These are phyloP conservation scores for Sebastes cheni DNA, from an alignment of 2,797 vertebrate species.

Conservation along the genomic window DNA sequence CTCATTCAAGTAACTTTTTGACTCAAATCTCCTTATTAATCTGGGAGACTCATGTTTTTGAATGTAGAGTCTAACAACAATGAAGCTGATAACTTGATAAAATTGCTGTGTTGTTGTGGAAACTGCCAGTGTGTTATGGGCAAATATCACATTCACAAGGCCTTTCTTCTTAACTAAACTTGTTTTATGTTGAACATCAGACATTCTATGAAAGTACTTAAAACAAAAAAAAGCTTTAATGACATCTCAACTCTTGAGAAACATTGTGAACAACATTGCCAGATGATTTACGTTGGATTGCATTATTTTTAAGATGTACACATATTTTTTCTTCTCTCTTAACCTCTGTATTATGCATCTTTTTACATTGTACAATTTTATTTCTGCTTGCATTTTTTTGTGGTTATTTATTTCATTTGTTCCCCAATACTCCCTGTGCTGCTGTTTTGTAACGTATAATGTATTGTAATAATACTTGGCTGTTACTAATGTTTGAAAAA, in stretches of 20 bases:
- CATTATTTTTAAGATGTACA: not conserved
- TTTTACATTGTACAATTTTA: too few species aligned
- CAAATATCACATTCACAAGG: not conserved
- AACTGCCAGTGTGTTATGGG: not conserved
- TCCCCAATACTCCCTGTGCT: too few species aligned
- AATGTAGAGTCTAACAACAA: not conserved
- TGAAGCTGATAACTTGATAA: not conserved
- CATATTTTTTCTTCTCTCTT: not conserved
- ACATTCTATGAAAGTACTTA: not conserved
- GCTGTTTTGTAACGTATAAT: too few species aligned
- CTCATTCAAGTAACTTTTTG: not conserved
- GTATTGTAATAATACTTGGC: too few species aligned
- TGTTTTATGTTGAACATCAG: not conserved
- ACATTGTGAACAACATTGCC: not conserved
- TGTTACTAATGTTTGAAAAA: too few species aligned
- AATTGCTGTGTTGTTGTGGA: not conserved
- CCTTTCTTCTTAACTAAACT: not conserved
- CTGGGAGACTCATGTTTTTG: not conserved
- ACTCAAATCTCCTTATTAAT: not conserved
- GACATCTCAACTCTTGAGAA: not conserved
- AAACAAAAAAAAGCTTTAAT: not conserved
- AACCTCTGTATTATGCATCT: not conserved
- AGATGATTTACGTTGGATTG: not conserved
- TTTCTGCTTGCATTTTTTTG: too few species aligned
- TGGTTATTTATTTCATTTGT: too few species aligned